A percentile compares a stretch with the other conserved stretches of the same genome.
These are phyloP conservation scores for Chironomus striatipennis DNA, from an alignment of 1,140 invertebrate species.

Conservation along the genomic window DNA sequence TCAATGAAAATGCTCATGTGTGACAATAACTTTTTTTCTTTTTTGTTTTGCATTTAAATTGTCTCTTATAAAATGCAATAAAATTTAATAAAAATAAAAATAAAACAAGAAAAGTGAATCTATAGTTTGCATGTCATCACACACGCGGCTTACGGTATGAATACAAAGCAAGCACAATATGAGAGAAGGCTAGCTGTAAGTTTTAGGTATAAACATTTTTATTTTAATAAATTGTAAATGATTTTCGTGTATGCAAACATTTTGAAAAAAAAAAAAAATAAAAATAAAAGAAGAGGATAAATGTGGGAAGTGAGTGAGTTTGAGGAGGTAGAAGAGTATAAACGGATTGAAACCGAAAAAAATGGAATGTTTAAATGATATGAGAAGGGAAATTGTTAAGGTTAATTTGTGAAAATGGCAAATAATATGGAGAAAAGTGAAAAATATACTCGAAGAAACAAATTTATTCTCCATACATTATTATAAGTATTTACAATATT, in stretches of 20 bases:
- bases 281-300: no score
- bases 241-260: conserved; percentile 13
- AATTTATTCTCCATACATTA: neutral
- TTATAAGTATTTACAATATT: neutral
- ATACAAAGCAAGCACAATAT: no score
- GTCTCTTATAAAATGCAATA: no score
- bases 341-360: neutral
- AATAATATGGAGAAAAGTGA: neutral
- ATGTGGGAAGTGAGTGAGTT: neutral
- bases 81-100: no score
- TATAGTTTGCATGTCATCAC: no score
- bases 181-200: no score
- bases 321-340: neutral
- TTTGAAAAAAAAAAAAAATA: neutral
- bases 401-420: conserved; percentile 13
- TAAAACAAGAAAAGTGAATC: no score
- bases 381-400: conserved; percentile 8
- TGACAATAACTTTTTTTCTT: no score
- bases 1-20: no score
- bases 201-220: no score
- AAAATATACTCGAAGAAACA: neutral
- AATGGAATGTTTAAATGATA: neutral
- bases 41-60: no score
- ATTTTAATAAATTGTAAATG: neutral
- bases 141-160: no score